Percentiles rank a stretch among this genome's conserved stretches.
These are phyloP conservation scores for Australoheros scitulus DNA, from an alignment of 2,113 vertebrate genomes.

Conservation along the genomic window DNA sequence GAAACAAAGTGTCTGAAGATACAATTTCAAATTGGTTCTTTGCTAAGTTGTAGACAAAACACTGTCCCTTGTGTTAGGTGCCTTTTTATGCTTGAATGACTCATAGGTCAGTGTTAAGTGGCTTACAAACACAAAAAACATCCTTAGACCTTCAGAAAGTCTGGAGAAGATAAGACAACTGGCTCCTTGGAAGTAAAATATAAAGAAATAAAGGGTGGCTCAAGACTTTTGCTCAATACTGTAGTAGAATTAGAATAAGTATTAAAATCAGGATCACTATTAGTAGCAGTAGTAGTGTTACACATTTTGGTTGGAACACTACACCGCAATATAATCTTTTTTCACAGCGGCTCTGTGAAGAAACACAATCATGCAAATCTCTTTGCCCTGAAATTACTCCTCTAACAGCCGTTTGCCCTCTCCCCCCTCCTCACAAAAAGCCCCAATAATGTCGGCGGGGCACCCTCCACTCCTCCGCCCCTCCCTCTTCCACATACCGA, in stretches of 20 bases:
- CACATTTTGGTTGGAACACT: background rate
- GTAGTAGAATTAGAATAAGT: background rate
- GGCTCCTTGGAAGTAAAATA: background rate
- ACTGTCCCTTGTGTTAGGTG: too few relatives aligned
- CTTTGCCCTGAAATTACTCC: constrained; percentile 35
- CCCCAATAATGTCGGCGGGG: constrained; percentile 23
- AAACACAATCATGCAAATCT: constrained; percentile 33
- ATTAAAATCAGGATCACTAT: background rate
- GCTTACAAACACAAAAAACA: too few relatives aligned
- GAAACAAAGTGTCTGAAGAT: background rate
- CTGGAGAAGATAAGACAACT: background rate
- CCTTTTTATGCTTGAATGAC: too few relatives aligned
- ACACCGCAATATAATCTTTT: background rate
- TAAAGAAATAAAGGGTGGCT: background rate
- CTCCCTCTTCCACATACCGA: background rate
- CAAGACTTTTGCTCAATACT: background rate
- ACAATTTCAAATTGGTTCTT: too few relatives aligned
- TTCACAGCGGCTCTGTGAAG: background rate
- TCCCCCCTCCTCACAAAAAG: background rate
- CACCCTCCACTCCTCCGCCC: background rate
- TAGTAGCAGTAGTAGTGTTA: background rate
- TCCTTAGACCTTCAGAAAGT: background rate
- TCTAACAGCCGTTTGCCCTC: background rate
- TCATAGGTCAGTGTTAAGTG: too few relatives aligned
- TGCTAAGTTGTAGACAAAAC: too few relatives aligned